These are phyloP conservation scores for Drosophila teissieri DNA, from an alignment of 1,140 invertebrate genomes.

Conservation along the genomic window DNA sequence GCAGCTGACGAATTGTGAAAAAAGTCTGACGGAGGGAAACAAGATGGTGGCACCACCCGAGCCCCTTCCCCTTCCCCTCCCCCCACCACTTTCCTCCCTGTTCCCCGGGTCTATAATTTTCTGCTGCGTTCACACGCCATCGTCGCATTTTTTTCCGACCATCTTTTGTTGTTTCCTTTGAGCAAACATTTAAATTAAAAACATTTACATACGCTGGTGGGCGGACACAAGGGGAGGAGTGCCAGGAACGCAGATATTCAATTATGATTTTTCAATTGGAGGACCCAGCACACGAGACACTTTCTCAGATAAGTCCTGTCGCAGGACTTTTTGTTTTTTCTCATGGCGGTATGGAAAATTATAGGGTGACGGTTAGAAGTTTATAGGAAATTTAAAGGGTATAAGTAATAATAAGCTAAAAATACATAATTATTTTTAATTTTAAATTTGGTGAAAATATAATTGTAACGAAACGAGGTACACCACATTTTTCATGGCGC, in stretches of 20 bases:
- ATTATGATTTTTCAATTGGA: constrained; percentile 75
- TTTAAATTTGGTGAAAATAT: no score
- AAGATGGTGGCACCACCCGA: constrained; percentile 54
- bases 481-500: no score
- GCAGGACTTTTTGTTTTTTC: constrained; percentile 10
- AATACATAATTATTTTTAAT: not conserved
- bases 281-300: constrained; percentile 47
- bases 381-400: not conserved
- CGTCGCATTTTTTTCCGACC: constrained; percentile 68
- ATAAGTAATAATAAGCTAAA: not conserved
- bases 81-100: constrained; percentile 3
- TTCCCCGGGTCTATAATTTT: constrained; percentile 64
- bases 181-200: constrained; percentile 83
- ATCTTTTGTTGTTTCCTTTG: constrained; percentile 59
- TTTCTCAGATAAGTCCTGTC: constrained; percentile 64
- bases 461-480: no score
- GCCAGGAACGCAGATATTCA: constrained; percentile 74
- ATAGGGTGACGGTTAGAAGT: not conserved
- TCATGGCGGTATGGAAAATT: not conserved
- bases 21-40: constrained; percentile 56
- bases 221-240: constrained; percentile 31
- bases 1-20: constrained; percentile 83
- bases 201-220: constrained; percentile 68
- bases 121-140: constrained; percentile 81
- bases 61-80: not conserved